A percentile compares a stretch with the other conserved stretches of the same genome.
These are phyloP conservation scores for Ethmia dodecea DNA, from an alignment of 2,888 invertebrate genomes.

Conservation along the genomic window DNA sequence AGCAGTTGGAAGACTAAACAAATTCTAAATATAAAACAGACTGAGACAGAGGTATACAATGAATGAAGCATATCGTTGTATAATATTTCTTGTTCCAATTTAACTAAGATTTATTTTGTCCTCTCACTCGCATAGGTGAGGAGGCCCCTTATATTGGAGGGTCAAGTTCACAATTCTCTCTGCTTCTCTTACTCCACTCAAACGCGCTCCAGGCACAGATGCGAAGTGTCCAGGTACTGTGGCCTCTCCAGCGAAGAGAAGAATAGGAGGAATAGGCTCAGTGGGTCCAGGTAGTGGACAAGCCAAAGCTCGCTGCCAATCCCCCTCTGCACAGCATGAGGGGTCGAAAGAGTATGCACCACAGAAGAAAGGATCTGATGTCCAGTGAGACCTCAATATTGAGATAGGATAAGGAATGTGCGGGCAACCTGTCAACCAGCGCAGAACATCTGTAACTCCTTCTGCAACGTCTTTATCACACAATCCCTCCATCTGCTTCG, in stretches of 20 bases:
- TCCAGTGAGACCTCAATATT: slow-evolving; percentile 84
- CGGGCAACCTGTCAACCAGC: slow-evolving; percentile 77
- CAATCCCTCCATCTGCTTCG: slow-evolving; percentile 80
- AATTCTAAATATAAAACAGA: too few relatives aligned
- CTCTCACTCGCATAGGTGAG: slow-evolving; percentile 41
- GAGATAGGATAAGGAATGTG: slow-evolving; percentile 82
- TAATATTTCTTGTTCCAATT: too few relatives aligned
- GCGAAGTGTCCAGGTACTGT: slow-evolving; percentile 85
- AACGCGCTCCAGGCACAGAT: slow-evolving; percentile 86
- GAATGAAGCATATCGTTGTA: too few relatives aligned
- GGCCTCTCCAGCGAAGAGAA: slow-evolving; percentile 90
- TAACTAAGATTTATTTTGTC: too few relatives aligned
- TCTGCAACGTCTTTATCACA: slow-evolving; percentile 82
- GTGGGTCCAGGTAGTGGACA: slow-evolving; percentile 81
- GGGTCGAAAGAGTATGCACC: slow-evolving; percentile 82
- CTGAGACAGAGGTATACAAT: too few relatives aligned
- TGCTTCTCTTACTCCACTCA: slow-evolving; percentile 89
- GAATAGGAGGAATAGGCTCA: slow-evolving; percentile 79
- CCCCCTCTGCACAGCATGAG: slow-evolving; percentile 49
- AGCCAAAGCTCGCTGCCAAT: slow-evolving; percentile 70
- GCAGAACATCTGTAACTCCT: slow-evolving; percentile 79
- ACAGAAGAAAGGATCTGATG: slow-evolving; percentile 82
- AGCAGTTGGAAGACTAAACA: too few relatives aligned
- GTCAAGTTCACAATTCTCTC: slow-evolving; percentile 83
- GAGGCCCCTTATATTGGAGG: slow-evolving; percentile 68